Evolutionary conservation across 2,888 invertebrate genomes (phyloP).

Genomic region (Chorisops tibialis): DNA sequence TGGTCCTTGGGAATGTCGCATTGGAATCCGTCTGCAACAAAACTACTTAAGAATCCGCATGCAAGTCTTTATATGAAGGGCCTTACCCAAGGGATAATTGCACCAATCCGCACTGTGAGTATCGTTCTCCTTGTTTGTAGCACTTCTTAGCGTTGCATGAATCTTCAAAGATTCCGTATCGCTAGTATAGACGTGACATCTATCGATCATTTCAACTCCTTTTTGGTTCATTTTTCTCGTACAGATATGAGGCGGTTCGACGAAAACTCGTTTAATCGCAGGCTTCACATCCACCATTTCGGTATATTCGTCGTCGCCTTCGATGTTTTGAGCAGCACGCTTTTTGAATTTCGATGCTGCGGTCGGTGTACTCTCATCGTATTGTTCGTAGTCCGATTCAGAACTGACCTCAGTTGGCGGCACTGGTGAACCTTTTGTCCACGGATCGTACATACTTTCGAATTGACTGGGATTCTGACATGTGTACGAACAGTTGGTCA

Average conservation of each 20-base stretch:
- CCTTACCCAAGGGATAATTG: conserved; percentile 62
- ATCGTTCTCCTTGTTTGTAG: conserved; percentile 49
- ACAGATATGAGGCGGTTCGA: conserved; percentile 61
- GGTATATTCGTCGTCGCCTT: background rate
- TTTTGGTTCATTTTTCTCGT: conserved; percentile 41
- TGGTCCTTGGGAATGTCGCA: conserved; percentile 62
- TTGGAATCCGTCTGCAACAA: conserved; percentile 54
- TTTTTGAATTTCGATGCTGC: conserved; percentile 39
- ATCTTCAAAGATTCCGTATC: conserved; percentile 56
- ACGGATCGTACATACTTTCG: conserved; percentile 48
- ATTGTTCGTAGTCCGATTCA: conserved; percentile 45
- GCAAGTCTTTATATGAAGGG: background rate
- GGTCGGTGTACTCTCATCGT: conserved; percentile 50
- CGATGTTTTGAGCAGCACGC: conserved; percentile 11
- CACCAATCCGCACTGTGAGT: conserved; percentile 59
- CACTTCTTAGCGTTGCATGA: conserved; percentile 56
- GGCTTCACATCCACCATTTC: background rate
- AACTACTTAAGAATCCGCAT: background rate
- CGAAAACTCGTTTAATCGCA: conserved; percentile 39
- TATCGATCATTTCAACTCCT: conserved; percentile 40
- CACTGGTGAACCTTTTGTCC: conserved; percentile 44
- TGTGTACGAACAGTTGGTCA: conserved; percentile 69
- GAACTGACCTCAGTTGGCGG: conserved; percentile 47
- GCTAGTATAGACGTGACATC: conserved; percentile 62
- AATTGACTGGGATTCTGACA: conserved; percentile 57